Percentiles rank a stretch among this genome's conserved stretches.
These are phyloP conservation scores for Stichopus horrens DNA, from an alignment of 53 echinoderm and acorn worm species.

Conservation along the genomic window DNA sequence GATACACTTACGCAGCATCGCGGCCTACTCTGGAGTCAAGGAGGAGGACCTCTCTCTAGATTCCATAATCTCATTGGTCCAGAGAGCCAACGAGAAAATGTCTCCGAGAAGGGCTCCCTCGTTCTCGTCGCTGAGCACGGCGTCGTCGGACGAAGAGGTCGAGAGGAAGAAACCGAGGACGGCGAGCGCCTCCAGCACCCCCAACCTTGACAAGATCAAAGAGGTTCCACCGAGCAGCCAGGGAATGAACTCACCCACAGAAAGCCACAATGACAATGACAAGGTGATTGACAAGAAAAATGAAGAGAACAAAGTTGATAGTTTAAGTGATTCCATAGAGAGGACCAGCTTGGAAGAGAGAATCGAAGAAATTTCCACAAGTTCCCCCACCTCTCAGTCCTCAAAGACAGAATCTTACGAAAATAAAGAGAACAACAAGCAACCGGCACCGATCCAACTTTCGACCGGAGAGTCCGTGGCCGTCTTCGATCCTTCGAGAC, in stretches of 20 bases:
- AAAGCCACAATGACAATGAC: neutral
- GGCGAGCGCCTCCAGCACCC: constrained; percentile 9
- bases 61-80: constrained; percentile 54
- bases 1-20: constrained; percentile 73
- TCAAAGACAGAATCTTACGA: neutral
- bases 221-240: neutral
- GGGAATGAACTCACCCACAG: neutral
- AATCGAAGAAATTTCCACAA: neutral
- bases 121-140: constrained; percentile 29
- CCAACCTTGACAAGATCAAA: constrained; percentile 24
- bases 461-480: constrained; percentile 61
- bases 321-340: constrained; percentile 41
- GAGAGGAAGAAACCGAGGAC: constrained; percentile 34
- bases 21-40: constrained; percentile 86
- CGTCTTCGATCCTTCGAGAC: constrained; percentile 73
- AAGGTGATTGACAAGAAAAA: neutral
- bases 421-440: constrained; percentile 27
- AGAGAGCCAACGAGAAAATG: constrained; percentile 74
- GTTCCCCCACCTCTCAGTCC: neutral
- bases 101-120: constrained; percentile 4
- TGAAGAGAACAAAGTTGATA: constrained; percentile 9
- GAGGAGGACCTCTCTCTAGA: constrained; percentile 63
- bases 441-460: constrained; percentile 19
- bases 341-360: constrained; percentile 38
- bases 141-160: constrained; percentile 24